phyloP scores from a whole-genome alignment of 2,797 vertebrate genomes.

The Tapera naevia region DNA sequence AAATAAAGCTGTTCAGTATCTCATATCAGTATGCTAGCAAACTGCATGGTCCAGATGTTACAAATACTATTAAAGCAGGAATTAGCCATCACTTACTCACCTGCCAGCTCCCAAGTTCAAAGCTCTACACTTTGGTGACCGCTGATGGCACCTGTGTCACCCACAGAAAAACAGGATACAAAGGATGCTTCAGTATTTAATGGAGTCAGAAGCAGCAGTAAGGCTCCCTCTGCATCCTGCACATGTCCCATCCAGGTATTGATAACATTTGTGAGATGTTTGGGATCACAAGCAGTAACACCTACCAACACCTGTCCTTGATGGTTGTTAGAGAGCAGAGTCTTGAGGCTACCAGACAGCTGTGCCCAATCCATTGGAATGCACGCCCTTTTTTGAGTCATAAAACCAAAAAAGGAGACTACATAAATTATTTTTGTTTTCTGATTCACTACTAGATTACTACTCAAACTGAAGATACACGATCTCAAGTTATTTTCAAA shows the following conservation, averaged over 20 bases:
- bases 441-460: background rate
- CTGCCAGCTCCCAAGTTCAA: background rate
- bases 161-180: background rate
- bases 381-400: background rate
- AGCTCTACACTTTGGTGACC: background rate
- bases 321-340: background rate
- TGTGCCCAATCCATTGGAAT: background rate
- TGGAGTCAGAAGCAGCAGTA: background rate
- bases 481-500: background rate
- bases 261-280: accelerated
- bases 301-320: background rate
- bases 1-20: accelerated
- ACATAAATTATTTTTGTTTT: background rate
- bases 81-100: background rate
- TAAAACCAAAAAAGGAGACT: conserved; percentile 24
- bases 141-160: background rate
- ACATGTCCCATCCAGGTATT: accelerated
- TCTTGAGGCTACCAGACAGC: background rate
- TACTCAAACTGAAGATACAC: background rate
- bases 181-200: background rate
- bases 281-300: background rate
- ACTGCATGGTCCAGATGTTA: accelerated
- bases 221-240: background rate
- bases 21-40: background rate
- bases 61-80: background rate